Evolutionary conservation across 2,888 invertebrate genomes (phyloP), one percentile per base, ranked within the genome.

Genomic region (Pseudolycoriella hygida): DNA sequence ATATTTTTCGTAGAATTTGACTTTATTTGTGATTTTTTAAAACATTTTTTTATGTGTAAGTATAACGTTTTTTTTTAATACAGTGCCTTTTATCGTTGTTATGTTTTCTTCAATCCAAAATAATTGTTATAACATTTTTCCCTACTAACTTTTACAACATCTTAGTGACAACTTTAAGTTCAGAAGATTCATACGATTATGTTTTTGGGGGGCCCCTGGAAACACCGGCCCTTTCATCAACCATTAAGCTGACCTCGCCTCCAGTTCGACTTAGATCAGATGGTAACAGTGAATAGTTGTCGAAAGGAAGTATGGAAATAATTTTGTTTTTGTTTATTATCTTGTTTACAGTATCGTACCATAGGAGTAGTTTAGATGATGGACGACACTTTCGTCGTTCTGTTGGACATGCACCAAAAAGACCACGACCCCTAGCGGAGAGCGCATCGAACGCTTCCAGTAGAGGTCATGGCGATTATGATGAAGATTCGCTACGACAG

Each of bases 401-500:
- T 51, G 62, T 64, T 53, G 63, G 64, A 54, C 62, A 64, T 59
- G 45, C 62, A 54, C 61, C 66, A 50, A 66, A 64, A 51, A 57
- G 64, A 49, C 57, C 61, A 48, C 60, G 64, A 52, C 60, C 61
- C 55, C 54, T 61, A 56, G 64, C 62, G 54, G 61, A 66, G 57
- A 41, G 64, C 52, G 60, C 59, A 50, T 56, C 57, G 50, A 56
- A 57, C 54, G 62, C 64, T 63, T 60, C 57, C 61, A 62, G 61
- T 45, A 45, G 45, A 45, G 62, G 66, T 61, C 64, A 64, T 64
- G 64, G 64, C 58, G 84, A 85, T 38, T 39, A 44, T 44, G 87
- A 88, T 77, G 87, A 88, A 76, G 83, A 85, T 69, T 87, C 86
- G 75, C 81, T 88, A 73, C 84, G 86, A 77, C 85, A 87, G 80